phyloP scores from a whole-genome alignment of 2,797 vertebrate species.

The Oreochromis grahami region DNA sequence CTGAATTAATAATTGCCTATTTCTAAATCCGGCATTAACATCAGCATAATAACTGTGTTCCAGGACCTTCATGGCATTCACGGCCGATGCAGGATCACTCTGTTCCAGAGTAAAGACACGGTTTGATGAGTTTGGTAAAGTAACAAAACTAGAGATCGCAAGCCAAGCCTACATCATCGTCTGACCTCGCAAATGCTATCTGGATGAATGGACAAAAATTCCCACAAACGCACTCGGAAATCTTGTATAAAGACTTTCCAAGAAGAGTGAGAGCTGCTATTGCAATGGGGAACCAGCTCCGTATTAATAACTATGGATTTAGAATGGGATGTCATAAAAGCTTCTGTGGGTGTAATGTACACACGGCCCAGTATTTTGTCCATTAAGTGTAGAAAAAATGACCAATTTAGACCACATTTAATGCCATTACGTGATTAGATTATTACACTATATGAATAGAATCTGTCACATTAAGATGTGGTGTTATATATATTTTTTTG shows the following conservation, averaged over 20 bases:
- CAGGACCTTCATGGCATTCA: not conserved
- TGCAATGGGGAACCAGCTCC: not conserved
- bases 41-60: not conserved
- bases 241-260: not conserved
- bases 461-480: not conserved
- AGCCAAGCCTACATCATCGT: not conserved
- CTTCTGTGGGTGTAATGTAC: not conserved
- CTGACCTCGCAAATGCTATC: not conserved
- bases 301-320: not conserved
- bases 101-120: not conserved
- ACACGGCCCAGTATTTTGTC: not conserved
- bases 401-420: not conserved
- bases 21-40: not conserved
- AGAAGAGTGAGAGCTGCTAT: not conserved
- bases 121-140: not conserved
- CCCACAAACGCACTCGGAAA: not conserved
- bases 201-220: not conserved
- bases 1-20: not conserved
- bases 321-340: not conserved
- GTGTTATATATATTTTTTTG: not conserved
- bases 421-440: not conserved
- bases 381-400: not conserved
- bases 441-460: not conserved
- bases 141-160: not conserved
- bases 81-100: not conserved